Conservation (phyloP, 2,888 invertebrate genomes). For the Neria commutata region DNA sequence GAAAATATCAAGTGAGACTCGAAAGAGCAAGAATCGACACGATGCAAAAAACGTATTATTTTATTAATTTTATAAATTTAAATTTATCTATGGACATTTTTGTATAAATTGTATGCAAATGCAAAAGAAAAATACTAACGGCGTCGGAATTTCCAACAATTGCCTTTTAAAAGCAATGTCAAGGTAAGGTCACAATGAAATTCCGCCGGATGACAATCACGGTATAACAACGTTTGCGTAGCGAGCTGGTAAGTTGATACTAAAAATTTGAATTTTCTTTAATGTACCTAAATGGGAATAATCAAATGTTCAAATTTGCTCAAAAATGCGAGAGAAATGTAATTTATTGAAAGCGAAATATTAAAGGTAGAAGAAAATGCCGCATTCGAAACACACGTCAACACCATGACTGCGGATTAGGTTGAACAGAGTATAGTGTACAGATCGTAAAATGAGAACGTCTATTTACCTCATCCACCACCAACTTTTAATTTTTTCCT, state of each 20-base stretch:
- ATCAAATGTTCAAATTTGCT: constrained; percentile 38
- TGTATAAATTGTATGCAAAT: neutral
- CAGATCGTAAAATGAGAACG: constrained; percentile 18
- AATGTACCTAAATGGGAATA: constrained; percentile 32
- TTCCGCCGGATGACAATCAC: constrained; percentile 55
- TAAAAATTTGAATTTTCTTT: constrained; percentile 40
- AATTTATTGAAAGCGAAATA: constrained; percentile 6
- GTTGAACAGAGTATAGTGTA: constrained; percentile 15
- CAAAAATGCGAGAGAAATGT: constrained; percentile 33
- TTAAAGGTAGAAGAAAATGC: constrained; percentile 23
- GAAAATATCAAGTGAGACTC: too few species aligned
- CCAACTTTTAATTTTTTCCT: constrained; percentile 13
- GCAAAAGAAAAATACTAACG: constrained; percentile 19
- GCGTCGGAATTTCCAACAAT: constrained; percentile 39
- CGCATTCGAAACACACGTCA: constrained; percentile 61
- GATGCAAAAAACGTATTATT: neutral
- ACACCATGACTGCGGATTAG: constrained; percentile 47
- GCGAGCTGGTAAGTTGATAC: constrained; percentile 58
- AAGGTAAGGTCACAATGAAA: constrained; percentile 59
- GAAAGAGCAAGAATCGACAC: too few species aligned
- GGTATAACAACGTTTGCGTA: constrained; percentile 61
- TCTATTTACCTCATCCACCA: neutral
- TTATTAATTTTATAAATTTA: constrained; percentile 13
- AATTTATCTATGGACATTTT: constrained; percentile 17
- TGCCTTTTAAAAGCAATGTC: constrained; percentile 24